These are phyloP conservation scores for Antheraea assamensis DNA, from an alignment of 2,888 invertebrate species.

Conservation along the genomic window DNA sequence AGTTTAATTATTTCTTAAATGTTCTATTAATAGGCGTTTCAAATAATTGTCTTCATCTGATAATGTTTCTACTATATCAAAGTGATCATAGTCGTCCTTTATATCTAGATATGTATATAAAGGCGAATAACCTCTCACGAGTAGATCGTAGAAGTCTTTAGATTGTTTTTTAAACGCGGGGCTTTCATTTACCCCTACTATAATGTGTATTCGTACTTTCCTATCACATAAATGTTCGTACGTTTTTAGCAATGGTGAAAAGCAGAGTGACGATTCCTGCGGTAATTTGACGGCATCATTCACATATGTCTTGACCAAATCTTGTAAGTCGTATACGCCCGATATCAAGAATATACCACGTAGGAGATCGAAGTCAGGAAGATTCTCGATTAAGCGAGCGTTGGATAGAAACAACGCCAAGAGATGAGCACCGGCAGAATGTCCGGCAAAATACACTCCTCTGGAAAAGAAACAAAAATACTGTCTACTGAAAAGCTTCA, in stretches of 20 bases:
- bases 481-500: not conserved
- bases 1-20: conserved; percentile 1
- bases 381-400: not conserved
- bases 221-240: conserved; percentile 11
- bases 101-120: conserved; percentile 16
- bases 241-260: conserved; percentile 18
- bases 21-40: conserved; percentile 15
- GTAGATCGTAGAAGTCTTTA: conserved; percentile 17
- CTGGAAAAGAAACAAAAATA: conserved; percentile 11
- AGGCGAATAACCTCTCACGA: conserved; percentile 8
- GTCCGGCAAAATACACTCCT: conserved; percentile 23
- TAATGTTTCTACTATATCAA: conserved; percentile 22
- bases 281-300: conserved; percentile 16
- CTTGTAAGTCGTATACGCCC: conserved; percentile 19
- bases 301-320: conserved; percentile 17
- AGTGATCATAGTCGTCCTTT: conserved; percentile 22
- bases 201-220: conserved; percentile 12
- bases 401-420: conserved; percentile 21
- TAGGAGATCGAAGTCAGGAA: conserved; percentile 11
- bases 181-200: conserved; percentile 18
- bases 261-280: not conserved
- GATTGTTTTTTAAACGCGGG: conserved; percentile 22
- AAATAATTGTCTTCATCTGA: conserved; percentile 20
- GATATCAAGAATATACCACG: conserved; percentile 20
- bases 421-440: conserved; percentile 24